Percentiles rank a stretch among this genome's conserved stretches.
These are phyloP conservation scores for Notocelia uddmanniana DNA, from an alignment of 2,888 invertebrate genomes.

Conservation along the genomic window DNA sequence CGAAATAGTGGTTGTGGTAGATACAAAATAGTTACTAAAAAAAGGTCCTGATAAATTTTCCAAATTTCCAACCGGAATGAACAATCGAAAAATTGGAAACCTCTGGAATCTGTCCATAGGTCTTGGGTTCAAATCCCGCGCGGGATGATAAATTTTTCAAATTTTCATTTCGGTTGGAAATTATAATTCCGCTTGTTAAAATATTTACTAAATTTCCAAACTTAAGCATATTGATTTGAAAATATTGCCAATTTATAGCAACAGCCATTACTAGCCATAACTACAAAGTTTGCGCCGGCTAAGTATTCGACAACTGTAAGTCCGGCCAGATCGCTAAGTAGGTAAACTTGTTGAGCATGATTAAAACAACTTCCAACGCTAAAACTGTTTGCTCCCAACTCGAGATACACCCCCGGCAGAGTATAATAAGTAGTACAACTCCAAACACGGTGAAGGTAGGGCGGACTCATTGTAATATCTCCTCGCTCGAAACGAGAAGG, in stretches of 20 bases:
- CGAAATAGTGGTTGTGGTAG: too few species aligned
- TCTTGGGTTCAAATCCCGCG: too few species aligned
- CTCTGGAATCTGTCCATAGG: too few species aligned
- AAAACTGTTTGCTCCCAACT: conserved; percentile 32
- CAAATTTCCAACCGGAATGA: too few species aligned
- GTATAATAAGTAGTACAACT: conserved; percentile 5
- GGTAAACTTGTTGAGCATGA: conserved; percentile 40
- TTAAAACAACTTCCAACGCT: conserved; percentile 39
- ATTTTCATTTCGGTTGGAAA: too few species aligned
- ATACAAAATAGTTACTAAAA: too few species aligned
- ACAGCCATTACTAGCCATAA: background rate
- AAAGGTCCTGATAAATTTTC: too few species aligned
- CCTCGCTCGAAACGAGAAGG: too few species aligned
- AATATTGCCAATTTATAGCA: background rate
- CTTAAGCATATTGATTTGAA: background rate
- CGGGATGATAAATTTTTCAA: too few species aligned
- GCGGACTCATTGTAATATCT: background rate
- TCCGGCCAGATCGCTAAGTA: conserved; percentile 33
- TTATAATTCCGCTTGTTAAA: too few species aligned
- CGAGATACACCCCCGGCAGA: background rate
- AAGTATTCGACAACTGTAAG: conserved; percentile 25
- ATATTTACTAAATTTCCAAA: too few species aligned
- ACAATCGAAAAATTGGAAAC: too few species aligned
- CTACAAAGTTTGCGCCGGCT: conserved; percentile 3
- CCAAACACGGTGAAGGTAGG: background rate